Conservation (phyloP, 2,113 vertebrate species). For the Corythornis vintsioides region DNA sequence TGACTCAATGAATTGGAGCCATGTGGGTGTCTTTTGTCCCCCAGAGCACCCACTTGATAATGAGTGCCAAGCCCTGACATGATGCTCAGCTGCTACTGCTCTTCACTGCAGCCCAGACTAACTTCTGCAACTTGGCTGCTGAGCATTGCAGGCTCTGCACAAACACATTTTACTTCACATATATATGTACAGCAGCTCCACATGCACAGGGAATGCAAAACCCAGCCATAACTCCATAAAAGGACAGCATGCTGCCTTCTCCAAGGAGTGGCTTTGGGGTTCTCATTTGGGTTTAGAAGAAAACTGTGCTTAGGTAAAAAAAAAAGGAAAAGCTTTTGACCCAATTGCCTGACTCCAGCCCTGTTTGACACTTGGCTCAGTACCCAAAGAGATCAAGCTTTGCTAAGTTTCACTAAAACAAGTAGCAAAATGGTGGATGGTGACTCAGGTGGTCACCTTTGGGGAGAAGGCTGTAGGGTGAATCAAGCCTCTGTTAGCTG, state of each 20-base stretch:
- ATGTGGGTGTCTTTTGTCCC: background rate
- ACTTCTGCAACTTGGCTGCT: background rate
- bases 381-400: background rate
- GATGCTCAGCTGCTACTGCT: background rate
- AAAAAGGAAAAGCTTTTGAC: background rate
- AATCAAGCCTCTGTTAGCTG: background rate
- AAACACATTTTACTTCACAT: accelerated
- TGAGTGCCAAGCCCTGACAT: accelerated
- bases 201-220: accelerated
- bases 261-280: background rate
- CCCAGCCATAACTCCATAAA: background rate
- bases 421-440: background rate
- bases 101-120: background rate
- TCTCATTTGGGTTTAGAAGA: background rate
- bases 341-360: background rate
- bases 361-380: background rate
- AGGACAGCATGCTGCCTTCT: background rate
- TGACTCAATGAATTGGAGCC: background rate
- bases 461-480: accelerated
- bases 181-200: background rate
- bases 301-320: background rate
- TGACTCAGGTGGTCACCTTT: background rate
- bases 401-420: background rate
- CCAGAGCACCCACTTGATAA: background rate
- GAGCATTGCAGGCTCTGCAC: background rate